Evolutionary conservation across 2,113 vertebrate species (phyloP), one percentile per base, ranked within the genome.

Genomic region (Panthera tigris): DNA sequence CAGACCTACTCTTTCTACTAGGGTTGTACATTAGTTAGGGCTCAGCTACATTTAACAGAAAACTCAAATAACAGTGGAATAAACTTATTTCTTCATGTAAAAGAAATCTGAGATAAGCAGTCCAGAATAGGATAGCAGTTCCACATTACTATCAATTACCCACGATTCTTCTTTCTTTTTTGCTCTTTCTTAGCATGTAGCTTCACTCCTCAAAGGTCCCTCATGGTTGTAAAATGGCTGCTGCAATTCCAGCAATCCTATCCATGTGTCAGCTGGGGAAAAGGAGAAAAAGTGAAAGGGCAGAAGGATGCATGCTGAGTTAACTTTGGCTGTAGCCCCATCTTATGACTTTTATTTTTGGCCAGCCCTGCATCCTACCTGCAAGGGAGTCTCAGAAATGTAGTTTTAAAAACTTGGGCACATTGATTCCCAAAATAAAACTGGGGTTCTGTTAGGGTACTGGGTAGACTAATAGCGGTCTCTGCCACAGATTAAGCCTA

Each of bases 341-440:
- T 33, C 33, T 50, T 68, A 89, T n/a, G n/a, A 95, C 90, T 86
- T 85, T 45, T 39, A 36, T 45, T 78, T 92, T 69, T 95, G 61
- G 25, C 52, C 61, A 93, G 61, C 93, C 91, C 50, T 71, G n/a
- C 73, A 50, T 69, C 78, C 48, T 86, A 52, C 66, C 11, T 86
- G 6, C 33, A 80, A 89, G 23, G 11, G 21, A 76, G 25, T 65
- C 41, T 94, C 73, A 82, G 94, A 95, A 63, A 74, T 63, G 4
- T 31, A 48, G 21, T 80, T 95, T 96, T 85, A 36, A 81, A 61
- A 8, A 61, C 31, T 25, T 63, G 57, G 39, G 19, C 21, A 65
- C 41, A n/a, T 13, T 71, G 66, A 85, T 85, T 65, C 31, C 29
- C 73, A 10, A 68, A 66, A 95, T 69, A 92, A 92, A 76, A 89